phyloP scores from a whole-genome alignment of 2,888 invertebrate genomes.

The Melolontha melolontha region DNA sequence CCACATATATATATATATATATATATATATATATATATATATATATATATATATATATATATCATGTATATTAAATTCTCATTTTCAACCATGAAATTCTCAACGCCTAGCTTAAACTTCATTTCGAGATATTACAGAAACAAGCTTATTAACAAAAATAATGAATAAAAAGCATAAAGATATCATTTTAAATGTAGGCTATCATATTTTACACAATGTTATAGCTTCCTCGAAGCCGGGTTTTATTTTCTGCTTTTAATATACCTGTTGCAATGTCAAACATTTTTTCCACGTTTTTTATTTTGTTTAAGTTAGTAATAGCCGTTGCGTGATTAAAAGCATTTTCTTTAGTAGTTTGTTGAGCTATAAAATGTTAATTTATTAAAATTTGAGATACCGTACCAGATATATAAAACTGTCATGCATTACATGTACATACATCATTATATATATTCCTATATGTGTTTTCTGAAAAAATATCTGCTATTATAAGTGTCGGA shows the following conservation, averaged over 20 bases:
- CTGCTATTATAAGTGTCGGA: conserved; percentile 6
- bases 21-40: no score
- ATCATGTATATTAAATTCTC: no score
- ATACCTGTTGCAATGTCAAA: conserved; percentile 30
- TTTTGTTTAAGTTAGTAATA: conserved; percentile 24
- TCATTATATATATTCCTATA: background rate
- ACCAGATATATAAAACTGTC: conserved; percentile 23
- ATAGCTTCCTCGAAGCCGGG: background rate
- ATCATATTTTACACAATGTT: no score
- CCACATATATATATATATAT: no score
- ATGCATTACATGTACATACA: conserved; percentile 12
- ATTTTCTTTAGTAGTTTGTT: conserved; percentile 24
- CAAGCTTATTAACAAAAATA: no score
- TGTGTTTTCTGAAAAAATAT: background rate
- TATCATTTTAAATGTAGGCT: no score
- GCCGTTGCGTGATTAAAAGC: conserved; percentile 26
- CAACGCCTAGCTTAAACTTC: no score
- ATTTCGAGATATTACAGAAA: no score
- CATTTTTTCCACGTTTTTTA: background rate
- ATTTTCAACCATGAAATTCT: no score
- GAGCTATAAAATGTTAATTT: conserved; percentile 35
- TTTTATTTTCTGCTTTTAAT: conserved; percentile 1
- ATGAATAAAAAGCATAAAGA: no score
- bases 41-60: no score
- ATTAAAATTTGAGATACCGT: conserved; percentile 31